Evolutionary conservation across 1,140 invertebrate species (phyloP).

Genomic region (Drosophila punjabiensis): DNA sequence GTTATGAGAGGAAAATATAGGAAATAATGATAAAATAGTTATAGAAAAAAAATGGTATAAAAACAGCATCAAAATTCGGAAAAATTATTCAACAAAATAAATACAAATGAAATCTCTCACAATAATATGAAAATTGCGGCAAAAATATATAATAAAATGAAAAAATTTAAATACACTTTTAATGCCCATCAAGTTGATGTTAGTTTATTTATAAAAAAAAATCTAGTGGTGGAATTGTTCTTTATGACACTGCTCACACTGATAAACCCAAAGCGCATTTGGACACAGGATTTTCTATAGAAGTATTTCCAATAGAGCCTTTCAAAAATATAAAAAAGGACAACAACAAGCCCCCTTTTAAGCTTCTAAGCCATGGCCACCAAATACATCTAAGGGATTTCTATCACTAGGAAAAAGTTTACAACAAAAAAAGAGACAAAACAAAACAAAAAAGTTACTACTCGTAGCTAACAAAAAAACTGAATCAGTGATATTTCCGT

Average conservation of each 20-base stretch:
- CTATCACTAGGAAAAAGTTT: slow-evolving; percentile 17
- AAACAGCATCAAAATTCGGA: background rate
- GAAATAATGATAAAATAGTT: background rate
- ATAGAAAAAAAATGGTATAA: background rate
- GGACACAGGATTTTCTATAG: background rate
- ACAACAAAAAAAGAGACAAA: background rate
- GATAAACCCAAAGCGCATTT: slow-evolving; percentile 3
- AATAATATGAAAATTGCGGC: background rate
- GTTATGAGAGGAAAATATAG: background rate
- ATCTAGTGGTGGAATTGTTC: background rate
- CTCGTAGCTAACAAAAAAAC: slow-evolving; percentile 8
- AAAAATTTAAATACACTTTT: background rate
- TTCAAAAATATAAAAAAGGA: background rate
- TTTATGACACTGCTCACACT: background rate
- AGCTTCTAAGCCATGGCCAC: slow-evolving; percentile 21
- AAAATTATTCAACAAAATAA: too few relatives aligned
- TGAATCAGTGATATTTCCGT: slow-evolving; percentile 37
- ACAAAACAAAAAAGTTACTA: background rate
- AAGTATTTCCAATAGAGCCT: background rate
- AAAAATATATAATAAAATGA: too few relatives aligned
- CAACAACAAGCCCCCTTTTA: background rate
- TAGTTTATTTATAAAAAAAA: background rate
- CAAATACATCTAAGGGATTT: slow-evolving; percentile 22
- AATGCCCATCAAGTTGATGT: background rate
- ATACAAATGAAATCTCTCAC: background rate